Base-by-base conservation (phyloP, 2,888 invertebrate genomes). In the Aphidoletes aphidimyza region DNA sequence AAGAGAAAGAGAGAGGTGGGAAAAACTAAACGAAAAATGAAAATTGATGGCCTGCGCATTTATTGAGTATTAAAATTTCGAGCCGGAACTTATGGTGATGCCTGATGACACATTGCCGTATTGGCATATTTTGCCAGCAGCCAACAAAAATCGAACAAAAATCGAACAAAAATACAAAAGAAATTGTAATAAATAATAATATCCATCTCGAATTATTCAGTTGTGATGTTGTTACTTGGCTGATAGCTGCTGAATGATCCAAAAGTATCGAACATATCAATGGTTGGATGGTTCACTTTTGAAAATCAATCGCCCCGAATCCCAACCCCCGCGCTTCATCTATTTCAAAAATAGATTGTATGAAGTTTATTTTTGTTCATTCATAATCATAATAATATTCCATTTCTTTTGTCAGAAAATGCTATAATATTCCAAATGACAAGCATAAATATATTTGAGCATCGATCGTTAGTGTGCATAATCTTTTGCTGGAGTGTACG, bases 381-480 rank as follows among this genome's bases (percentile, higher is more conserved):
- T 69, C 69, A 30, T 30, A 30, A 30, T n/a, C 19, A 69, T 69
- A 2, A 30, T 69, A 69, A 69, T 69, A 69, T 69, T 69, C 34
- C 69, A 30, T 69, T 69, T 69, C 69, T 69, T 69, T 69, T 69
- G 69, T 69, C 30, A 34, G 30, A 69, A 34, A 69, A 69, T 69
- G 69, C 6, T 69, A 69, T 69, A 69, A 30, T 69, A 69, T 69
- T 69, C 69, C 34, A 69, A 69, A 69, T 69, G 69, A 30, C 69
- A 69, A 69, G 30, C 30, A 26, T 69, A 69, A 30, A 69, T 69
- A 69, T 30, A 69, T 69, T 69, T 30, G n/a, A n/a, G n/a, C 69
- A 69, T 30, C 9, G 69, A 30, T 30, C 34, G 69, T 69, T 69
- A n/a, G n/a, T n/a, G n/a, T n/a, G n/a, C n/a, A n/a, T n/a, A n/a